These are phyloP conservation scores for Cassiopea xamachana DNA, from an alignment of 30 jellyfish, hydroid and myxozoan species.

Conservation along the genomic window DNA sequence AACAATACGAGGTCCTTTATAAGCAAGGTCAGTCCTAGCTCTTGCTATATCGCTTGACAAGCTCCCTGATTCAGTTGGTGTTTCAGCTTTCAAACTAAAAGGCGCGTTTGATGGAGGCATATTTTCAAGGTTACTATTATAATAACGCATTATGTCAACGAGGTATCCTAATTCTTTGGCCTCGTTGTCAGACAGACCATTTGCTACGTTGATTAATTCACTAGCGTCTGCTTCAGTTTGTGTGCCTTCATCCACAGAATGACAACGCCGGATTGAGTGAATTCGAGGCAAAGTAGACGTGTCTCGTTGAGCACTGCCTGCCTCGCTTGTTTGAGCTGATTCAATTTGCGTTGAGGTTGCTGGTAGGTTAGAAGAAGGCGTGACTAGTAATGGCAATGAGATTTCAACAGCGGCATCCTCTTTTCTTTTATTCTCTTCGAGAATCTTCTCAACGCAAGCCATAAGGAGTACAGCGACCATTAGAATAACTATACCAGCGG, in stretches of 20 bases:
- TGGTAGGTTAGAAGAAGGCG: slow-evolving; percentile 6
- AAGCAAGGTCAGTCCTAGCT: slow-evolving; percentile 26
- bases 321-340: slow-evolving; percentile 56
- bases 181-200: slow-evolving; percentile 75
- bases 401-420: slow-evolving; percentile 55
- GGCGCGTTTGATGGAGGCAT: slow-evolving; percentile 46
- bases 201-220: slow-evolving; percentile 31
- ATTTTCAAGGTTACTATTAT: slow-evolving; percentile 64
- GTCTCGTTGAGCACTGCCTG: slow-evolving; percentile 57
- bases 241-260: slow-evolving; percentile 79
- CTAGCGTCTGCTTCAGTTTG: slow-evolving; percentile 68
- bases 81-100: slow-evolving; percentile 7
- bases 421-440: slow-evolving; percentile 45
- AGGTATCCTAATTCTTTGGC: slow-evolving; percentile 80
- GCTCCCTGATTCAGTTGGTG: slow-evolving; percentile 15
- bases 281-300: slow-evolving; percentile 37
- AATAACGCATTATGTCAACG: slow-evolving; percentile 79
- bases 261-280: slow-evolving; percentile 36
- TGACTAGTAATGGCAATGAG: slow-evolving; percentile 67
- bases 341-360: slow-evolving; percentile 36
- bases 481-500: slow-evolving; percentile 79
- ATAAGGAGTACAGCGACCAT: slow-evolving; percentile 57
- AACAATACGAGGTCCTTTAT: slow-evolving; percentile 70
- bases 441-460: slow-evolving; percentile 70
- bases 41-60: not conserved